phyloP scores from a whole-genome alignment of 2,797 vertebrate species.

The Falco rusticolus region DNA sequence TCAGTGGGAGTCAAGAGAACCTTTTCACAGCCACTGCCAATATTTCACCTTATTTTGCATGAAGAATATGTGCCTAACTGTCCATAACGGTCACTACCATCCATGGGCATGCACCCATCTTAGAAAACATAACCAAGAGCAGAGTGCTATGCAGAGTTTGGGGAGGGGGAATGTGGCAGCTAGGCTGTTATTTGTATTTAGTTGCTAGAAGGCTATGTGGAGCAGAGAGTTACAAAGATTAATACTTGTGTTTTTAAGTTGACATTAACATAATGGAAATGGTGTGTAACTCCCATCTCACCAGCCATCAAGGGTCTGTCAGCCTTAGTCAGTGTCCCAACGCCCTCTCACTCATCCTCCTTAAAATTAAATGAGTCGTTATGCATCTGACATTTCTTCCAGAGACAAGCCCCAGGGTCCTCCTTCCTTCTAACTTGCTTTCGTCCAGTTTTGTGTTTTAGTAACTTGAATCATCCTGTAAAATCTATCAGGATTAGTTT shows the following conservation, averaged over 20 bases:
- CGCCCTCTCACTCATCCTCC: slow-evolving; percentile 18
- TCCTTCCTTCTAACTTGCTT: background rate
- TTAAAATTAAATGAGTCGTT: background rate
- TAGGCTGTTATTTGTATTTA: background rate
- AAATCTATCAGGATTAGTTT: slow-evolving; percentile 58
- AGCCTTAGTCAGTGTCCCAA: slow-evolving; percentile 36
- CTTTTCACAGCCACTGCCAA: background rate
- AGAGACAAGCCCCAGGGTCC: slow-evolving; percentile 11
- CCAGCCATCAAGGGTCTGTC: slow-evolving; percentile 18
- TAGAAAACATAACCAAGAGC: background rate
- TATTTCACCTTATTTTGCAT: background rate
- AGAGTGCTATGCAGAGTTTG: background rate
- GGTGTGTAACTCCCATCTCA: slow-evolving; percentile 7
- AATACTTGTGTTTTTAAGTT: background rate
- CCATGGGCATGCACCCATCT: background rate
- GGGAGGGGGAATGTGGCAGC: background rate
- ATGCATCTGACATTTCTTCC: background rate
- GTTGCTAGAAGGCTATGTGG: background rate
- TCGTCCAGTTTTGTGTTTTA: slow-evolving; percentile 6
- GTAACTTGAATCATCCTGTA: slow-evolving; percentile 53
- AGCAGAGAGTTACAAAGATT: background rate
- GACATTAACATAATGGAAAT: slow-evolving; percentile 17
- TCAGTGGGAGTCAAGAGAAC: background rate
- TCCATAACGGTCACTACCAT: background rate
- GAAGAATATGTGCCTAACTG: background rate